Evolutionary conservation across 1,140 invertebrate genomes (phyloP), one percentile per base, ranked within the genome.

Genomic region (Atopsyche davidsoni): DNA sequence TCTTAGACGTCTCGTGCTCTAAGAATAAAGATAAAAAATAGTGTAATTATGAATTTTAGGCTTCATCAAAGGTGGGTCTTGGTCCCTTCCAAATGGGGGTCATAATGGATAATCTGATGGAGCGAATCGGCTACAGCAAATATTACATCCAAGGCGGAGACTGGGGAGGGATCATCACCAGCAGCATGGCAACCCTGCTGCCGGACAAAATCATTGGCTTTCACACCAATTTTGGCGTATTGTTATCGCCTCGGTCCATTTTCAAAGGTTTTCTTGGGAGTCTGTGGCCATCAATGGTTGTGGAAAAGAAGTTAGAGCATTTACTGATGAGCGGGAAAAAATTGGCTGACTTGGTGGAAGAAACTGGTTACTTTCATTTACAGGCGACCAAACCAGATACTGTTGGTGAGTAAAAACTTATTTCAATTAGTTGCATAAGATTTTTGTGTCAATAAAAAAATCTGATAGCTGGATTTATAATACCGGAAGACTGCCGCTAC

Each of bases 311-410:
- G 51, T 60, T 79, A 38, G 52, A 71, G 4, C 59, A 73, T 0
- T 78, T 65, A 59, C 68, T 82, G 47, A 81, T 77, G 64, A 82
- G 78, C 7, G 19, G 85, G 3, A 48, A 72, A 7, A 57, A 68
- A 11, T 63, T 73, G 2, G 39, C 44, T 6, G 47, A 51, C 25
- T 1, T 82, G 0, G 14, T 85, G 0, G 60, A 71, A 51, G 84
- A 87, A 67, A 61, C 61, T 25, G 87, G 85, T 13, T 89, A 89
- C 59, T 55, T 81, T 14, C 81, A 86, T 61, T 61, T 89, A 32
- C 87, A 90, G 65, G 74, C 82, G 2, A 87, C 85, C 0, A 88
- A 87, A 68, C 87, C 87, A 2, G 86, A 89, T 58, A 89, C 87
- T 3, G 66, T 89, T 42, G 86, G 77, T 52, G 11, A 47, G 14